These are phyloP conservation scores for Phorcus lineatus DNA, from an alignment of 2,888 invertebrate species.

Conservation along the genomic window DNA sequence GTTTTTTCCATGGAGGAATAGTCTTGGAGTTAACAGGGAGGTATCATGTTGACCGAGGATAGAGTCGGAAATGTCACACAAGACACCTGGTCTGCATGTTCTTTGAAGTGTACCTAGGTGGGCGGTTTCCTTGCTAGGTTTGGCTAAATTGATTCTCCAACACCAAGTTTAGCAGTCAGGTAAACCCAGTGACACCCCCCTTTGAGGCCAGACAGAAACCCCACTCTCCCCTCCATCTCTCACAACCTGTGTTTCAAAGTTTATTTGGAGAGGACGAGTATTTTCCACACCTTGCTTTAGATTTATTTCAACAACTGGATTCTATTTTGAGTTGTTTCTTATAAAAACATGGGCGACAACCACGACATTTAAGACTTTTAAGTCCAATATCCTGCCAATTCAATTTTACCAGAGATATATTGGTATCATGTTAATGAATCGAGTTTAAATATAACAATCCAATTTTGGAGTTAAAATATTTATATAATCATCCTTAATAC, in stretches of 20 bases:
- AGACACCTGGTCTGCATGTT: not conserved
- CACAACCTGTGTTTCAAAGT: not conserved
- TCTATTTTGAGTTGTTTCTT: not conserved
- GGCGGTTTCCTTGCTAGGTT: not conserved
- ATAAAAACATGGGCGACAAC: not conserved
- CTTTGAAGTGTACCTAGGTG: conserved; percentile 21
- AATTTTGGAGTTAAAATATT: too few relatives aligned
- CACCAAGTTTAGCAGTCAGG: not conserved
- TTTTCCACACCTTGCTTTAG: not conserved
- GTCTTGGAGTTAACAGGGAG: not conserved
- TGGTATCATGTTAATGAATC: too few relatives aligned
- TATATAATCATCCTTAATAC: too few relatives aligned
- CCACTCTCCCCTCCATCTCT: not conserved
- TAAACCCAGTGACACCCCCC: not conserved
- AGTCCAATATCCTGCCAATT: too few relatives aligned
- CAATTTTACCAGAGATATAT: too few relatives aligned
- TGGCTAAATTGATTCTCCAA: not conserved
- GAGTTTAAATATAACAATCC: too few relatives aligned
- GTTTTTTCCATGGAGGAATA: not conserved
- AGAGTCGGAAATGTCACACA: not conserved
- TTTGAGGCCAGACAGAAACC: not conserved
- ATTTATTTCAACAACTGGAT: conserved; percentile 5
- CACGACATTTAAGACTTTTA: too few relatives aligned
- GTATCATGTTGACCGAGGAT: not conserved
- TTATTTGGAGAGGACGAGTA: conserved; percentile 2